These are phyloP conservation scores for Euwallacea fornicatus DNA, from an alignment of 1,140 invertebrate species.

Conservation along the genomic window DNA sequence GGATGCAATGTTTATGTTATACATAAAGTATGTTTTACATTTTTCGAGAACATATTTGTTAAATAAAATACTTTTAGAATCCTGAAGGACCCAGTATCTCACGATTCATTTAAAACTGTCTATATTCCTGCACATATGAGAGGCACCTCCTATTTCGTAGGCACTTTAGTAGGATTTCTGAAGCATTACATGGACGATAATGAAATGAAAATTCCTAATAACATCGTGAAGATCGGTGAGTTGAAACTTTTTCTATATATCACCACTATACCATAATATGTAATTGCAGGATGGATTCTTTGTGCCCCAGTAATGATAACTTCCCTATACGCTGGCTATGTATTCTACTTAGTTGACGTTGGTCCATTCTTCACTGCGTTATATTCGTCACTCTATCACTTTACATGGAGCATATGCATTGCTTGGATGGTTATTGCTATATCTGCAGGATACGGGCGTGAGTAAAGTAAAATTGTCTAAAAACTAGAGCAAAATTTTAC, in stretches of 20 bases:
- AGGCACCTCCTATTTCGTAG: slow-evolving; percentile 66
- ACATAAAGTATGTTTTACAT: slow-evolving; percentile 61
- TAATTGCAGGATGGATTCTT: slow-evolving; percentile 47
- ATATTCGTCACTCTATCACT: slow-evolving; percentile 67
- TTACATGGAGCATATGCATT: slow-evolving; percentile 67
- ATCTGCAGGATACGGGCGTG: slow-evolving; percentile 44
- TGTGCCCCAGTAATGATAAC: slow-evolving; percentile 47
- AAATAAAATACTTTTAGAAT: slow-evolving; percentile 57
- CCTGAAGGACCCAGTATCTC: slow-evolving; percentile 61
- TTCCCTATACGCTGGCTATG: slow-evolving; percentile 60
- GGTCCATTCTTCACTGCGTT: slow-evolving; percentile 62
- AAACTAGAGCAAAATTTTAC: slow-evolving; percentile 34
- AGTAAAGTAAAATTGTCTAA: slow-evolving; percentile 11
- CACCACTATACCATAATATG: background rate
- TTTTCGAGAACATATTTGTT: slow-evolving; percentile 3
- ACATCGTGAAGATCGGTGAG: slow-evolving; percentile 21
- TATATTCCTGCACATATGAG: slow-evolving; percentile 74
- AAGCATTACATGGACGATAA: slow-evolving; percentile 34
- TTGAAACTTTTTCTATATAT: background rate
- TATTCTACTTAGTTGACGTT: slow-evolving; percentile 65
- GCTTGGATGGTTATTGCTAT: slow-evolving; percentile 68
- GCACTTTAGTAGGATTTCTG: slow-evolving; percentile 45
- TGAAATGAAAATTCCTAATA: slow-evolving; percentile 23
- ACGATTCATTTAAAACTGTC: slow-evolving; percentile 63
- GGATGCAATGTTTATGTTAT: slow-evolving; percentile 67